phyloP scores from a whole-genome alignment of 2,888 invertebrate genomes.

The Diarsia mendica region DNA sequence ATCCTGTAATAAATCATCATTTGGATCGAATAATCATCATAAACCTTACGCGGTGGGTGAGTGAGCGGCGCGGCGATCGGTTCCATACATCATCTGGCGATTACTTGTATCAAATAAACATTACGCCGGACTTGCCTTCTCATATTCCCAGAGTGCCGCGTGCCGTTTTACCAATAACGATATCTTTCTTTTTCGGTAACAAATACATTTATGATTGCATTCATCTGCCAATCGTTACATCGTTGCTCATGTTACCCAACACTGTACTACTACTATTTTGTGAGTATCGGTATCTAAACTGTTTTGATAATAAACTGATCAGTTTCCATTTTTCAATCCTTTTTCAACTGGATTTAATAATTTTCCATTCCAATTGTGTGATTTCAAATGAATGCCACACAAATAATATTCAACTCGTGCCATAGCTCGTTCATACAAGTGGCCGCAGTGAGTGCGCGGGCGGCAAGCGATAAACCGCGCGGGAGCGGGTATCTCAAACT shows the following conservation, averaged over 20 bases:
- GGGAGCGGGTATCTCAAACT: too few relatives aligned
- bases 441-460: too few relatives aligned
- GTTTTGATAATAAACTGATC: too few relatives aligned
- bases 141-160: conserved; percentile 79
- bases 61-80: conserved; percentile 70
- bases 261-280: background rate
- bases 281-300: too few relatives aligned
- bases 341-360: too few relatives aligned
- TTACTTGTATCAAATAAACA: conserved; percentile 89
- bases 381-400: too few relatives aligned
- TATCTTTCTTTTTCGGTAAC: conserved; percentile 78
- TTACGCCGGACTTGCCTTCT: conserved; percentile 83
- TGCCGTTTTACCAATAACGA: conserved; percentile 80
- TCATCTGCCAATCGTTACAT: conserved; percentile 58
- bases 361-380: too few relatives aligned
- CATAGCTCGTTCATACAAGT: too few relatives aligned
- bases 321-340: too few relatives aligned
- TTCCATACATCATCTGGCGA: conserved; percentile 87
- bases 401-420: too few relatives aligned
- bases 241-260: conserved; percentile 6
- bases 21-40: conserved; percentile 89
- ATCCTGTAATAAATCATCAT: conserved; percentile 89
- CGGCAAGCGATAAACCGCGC: too few relatives aligned
- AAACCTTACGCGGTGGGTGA: conserved; percentile 79
- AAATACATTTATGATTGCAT: conserved; percentile 81